Evolutionary conservation across 2,113 vertebrate species (phyloP).

Genomic region (Scortum barcoo): DNA sequence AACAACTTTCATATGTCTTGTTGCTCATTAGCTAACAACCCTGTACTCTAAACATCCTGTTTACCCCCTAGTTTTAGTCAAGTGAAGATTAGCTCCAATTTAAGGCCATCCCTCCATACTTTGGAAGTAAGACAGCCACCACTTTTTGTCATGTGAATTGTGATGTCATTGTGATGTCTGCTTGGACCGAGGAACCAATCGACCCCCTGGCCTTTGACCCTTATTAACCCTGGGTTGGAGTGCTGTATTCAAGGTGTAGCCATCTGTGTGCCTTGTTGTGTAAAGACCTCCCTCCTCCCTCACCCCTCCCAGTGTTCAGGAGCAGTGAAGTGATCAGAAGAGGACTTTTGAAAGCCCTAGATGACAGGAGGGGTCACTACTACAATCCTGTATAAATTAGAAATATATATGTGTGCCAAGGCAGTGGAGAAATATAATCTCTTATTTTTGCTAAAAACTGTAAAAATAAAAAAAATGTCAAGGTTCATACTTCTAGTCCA

Average conservation of each 20-base stretch:
- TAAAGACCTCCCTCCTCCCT: slow-evolving; percentile 57
- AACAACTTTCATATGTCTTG: slow-evolving; percentile 11
- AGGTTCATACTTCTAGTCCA: not conserved
- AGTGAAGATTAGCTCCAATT: slow-evolving; percentile 66
- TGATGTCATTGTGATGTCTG: slow-evolving; percentile 77
- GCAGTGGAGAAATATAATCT: not conserved
- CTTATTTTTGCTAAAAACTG: not conserved
- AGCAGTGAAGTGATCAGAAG: slow-evolving; percentile 55
- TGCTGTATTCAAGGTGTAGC: slow-evolving; percentile 78
- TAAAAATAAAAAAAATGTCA: not conserved
- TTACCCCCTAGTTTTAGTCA: slow-evolving; percentile 43
- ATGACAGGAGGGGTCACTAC: slow-evolving; percentile 17
- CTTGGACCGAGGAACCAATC: slow-evolving; percentile 69
- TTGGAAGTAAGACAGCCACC: slow-evolving; percentile 54
- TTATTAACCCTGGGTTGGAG: slow-evolving; percentile 72
- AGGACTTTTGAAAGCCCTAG: slow-evolving; percentile 11
- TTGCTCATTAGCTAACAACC: slow-evolving; percentile 37
- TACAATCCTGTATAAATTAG: not conserved
- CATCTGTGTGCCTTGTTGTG: slow-evolving; percentile 80
- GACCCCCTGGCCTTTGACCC: slow-evolving; percentile 77
- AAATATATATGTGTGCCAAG: not conserved
- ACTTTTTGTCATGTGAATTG: slow-evolving; percentile 69
- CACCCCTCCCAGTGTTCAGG: slow-evolving; percentile 55
- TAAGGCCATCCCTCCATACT: slow-evolving; percentile 48
- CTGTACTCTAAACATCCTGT: slow-evolving; percentile 20